Evolutionary conservation across 1,140 invertebrate species (phyloP), one percentile per base, ranked within the genome.

Genomic region (Aphelenchoides besseyi): DNA sequence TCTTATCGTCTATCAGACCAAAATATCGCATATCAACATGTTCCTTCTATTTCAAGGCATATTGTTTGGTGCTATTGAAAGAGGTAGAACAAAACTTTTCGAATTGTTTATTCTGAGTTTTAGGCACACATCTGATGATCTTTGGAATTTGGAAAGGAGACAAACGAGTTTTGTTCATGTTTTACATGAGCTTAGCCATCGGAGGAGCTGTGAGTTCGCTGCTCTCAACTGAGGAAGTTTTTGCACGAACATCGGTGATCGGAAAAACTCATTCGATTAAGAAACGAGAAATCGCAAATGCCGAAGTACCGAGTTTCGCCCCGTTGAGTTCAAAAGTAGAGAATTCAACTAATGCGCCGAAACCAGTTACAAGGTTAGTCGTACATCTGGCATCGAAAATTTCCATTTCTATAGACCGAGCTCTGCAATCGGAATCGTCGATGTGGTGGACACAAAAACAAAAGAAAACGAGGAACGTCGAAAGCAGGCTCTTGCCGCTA

Each of bases 41-140:
- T 32, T 53, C 23, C 36, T 67, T 26, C 18, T 70, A 5, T 70
- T 69, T 32, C 63, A 33, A 32, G n/a, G 18, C n/a, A 9, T n/a
- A 53, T 12, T 70, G 26, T 68, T 70, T 52, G 69, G 69, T 18
- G 35, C 54, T 8, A 69, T 69, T 69, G 68, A 69, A 69, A 16
- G 36, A 32, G 63, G 63, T 12, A 48, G 12, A 48, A 48, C 23
- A 12, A 48, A 16, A 16, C 41, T 48, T 48, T 23, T 48, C n/a
- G n/a, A n/a, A n/a, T 48, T 48, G 41, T 48, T 48, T 23, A 48
- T 48, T 48, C 41, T 23, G 23, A 12, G 12, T 12, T 48, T 48
- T 23, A 48, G 41, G 41, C 41, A 23, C 41, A 12, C 41, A 48
- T 23, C 30, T 66, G 32, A 35, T 37, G 32, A 66, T 53, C 30